These are phyloP conservation scores for Syngnathoides biaculeatus DNA, from an alignment of 2,113 vertebrate genomes.

Conservation along the genomic window DNA sequence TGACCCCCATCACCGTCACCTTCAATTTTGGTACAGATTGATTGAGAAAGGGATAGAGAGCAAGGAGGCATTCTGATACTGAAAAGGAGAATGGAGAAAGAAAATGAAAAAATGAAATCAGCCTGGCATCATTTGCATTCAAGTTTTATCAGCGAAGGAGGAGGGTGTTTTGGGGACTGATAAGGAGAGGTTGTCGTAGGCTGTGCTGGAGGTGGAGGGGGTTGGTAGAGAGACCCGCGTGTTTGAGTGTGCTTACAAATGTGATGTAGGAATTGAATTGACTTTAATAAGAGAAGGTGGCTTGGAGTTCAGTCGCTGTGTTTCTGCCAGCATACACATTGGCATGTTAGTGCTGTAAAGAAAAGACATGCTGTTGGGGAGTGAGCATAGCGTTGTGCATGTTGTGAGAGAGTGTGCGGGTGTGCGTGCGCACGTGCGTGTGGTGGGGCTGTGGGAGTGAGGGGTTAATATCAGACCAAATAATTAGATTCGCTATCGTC, in stretches of 20 bases:
- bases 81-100: conserved; percentile 44
- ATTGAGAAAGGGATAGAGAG: conserved; percentile 6
- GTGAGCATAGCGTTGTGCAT: conserved; percentile 17
- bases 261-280: conserved; percentile 31
- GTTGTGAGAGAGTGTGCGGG: conserved; percentile 27
- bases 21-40: conserved; percentile 13
- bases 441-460: conserved; percentile 21
- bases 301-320: conserved; percentile 30
- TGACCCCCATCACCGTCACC: conserved; percentile 9
- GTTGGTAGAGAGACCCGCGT: conserved; percentile 24
- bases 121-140: conserved; percentile 74
- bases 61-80: conserved; percentile 32
- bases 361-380: conserved; percentile 24
- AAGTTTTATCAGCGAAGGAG: conserved; percentile 66
- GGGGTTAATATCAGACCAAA: conserved; percentile 91
- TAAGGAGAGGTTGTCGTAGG: conserved; percentile 64
- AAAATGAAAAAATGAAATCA: conserved; percentile 70
- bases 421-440: conserved; percentile 19
- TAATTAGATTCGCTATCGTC: conserved; percentile 99
- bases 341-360: conserved; percentile 29
- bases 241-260: conserved; percentile 16
- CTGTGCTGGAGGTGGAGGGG: conserved; percentile 48
- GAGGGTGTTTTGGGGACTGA: conserved; percentile 67
- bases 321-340: conserved; percentile 11
- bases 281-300: conserved; percentile 36